Percentiles rank a stretch among this genome's conserved stretches.
phyloP scores from a whole-genome alignment of 30 jellyfish, hydroid and myxozoan genomes.

The Hydractinia echinata region DNA sequence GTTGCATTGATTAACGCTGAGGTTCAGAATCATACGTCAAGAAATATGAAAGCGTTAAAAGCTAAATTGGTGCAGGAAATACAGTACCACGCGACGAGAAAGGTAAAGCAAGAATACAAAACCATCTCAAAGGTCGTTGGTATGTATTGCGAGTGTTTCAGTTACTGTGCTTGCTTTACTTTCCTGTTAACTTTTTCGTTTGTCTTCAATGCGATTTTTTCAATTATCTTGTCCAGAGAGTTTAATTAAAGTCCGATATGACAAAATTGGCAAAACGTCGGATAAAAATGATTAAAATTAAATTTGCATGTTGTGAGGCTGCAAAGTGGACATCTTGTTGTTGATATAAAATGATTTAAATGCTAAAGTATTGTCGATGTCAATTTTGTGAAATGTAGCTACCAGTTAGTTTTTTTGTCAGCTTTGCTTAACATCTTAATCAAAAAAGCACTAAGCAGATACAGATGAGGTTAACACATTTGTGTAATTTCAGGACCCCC shows the following conservation, averaged over 20 bases:
- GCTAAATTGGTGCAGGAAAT: conserved; percentile 23
- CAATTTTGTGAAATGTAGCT: too few species aligned
- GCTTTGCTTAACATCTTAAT: neutral
- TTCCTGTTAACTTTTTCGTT: neutral
- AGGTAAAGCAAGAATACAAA: conserved; percentile 7
- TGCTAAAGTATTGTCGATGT: too few species aligned
- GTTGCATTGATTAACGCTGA: neutral
- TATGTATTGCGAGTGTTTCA: neutral
- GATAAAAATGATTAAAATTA: too few species aligned
- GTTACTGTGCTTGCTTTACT: neutral
- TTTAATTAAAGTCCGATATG: too few species aligned
- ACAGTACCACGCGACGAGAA: conserved; percentile 20
- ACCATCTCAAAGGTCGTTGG: conserved; percentile 1
- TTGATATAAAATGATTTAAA: too few species aligned
- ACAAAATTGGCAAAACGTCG: too few species aligned
- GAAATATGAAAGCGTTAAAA: conserved; percentile 20
- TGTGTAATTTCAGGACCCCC: conserved; percentile 28
- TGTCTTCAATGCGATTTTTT: neutral
- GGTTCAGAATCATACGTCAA: conserved; percentile 17
- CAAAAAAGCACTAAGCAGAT: too few species aligned
- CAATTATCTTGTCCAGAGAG: too few species aligned
- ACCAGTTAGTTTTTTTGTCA: neutral
- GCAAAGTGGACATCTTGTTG: too few species aligned
- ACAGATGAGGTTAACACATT: neutral
- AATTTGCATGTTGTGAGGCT: too few species aligned